phyloP scores from a whole-genome alignment of 2,113 vertebrate species.

The Sebastes schlegelii region DNA sequence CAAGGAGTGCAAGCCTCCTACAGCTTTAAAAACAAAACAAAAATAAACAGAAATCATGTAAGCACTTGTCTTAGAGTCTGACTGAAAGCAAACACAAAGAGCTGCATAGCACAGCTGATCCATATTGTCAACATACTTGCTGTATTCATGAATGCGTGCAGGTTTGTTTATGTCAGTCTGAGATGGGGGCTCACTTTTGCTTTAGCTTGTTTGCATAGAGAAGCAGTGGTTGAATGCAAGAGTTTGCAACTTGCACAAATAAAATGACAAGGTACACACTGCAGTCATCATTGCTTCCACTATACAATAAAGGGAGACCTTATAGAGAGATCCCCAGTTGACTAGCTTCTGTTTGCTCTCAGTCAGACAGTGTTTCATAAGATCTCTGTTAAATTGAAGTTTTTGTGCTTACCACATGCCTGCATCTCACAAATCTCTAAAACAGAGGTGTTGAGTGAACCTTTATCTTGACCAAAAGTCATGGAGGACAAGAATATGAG shows the following conservation, averaged over 20 bases:
- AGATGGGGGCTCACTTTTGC: neutral
- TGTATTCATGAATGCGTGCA: neutral
- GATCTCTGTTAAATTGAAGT: neutral
- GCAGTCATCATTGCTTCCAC: neutral
- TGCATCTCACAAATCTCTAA: neutral
- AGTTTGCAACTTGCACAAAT: neutral
- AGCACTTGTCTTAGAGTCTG: neutral
- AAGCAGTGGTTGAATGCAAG: neutral
- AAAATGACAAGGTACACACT: neutral
- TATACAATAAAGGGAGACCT: neutral
- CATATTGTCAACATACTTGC: neutral
- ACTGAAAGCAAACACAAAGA: constrained; percentile 23
- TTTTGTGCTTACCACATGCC: neutral
- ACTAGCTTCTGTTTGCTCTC: neutral
- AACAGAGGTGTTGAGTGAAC: neutral
- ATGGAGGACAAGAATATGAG: neutral
- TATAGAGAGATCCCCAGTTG: neutral
- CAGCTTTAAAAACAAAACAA: neutral
- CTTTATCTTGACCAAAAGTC: neutral
- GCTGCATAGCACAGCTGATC: neutral
- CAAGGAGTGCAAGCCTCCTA: neutral
- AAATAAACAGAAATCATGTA: neutral
- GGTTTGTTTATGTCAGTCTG: constrained; percentile 10
- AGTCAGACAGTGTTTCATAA: neutral
- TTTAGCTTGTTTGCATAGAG: neutral